Evolutionary conservation across 1,140 invertebrate species (phyloP).

Genomic region (Lutraria rhynchaena): DNA sequence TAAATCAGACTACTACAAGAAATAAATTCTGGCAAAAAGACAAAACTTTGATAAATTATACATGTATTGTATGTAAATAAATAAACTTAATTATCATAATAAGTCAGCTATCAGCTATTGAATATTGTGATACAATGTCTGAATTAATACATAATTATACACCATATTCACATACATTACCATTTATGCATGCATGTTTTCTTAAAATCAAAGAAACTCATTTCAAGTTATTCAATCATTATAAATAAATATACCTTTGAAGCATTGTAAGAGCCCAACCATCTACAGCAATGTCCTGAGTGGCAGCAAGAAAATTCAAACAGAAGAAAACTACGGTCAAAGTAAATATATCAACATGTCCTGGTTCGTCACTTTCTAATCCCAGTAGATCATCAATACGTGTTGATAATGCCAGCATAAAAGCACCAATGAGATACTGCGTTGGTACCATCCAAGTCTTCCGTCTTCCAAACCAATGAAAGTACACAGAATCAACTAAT

Average conservation of each 20-base stretch:
- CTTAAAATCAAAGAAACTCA: neutral
- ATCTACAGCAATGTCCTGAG: conserved; percentile 99
- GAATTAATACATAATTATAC: too few relatives aligned
- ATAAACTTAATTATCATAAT: too few relatives aligned
- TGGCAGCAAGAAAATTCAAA: conserved; percentile 98
- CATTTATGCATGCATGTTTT: neutral
- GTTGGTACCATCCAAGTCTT: conserved; percentile 99
- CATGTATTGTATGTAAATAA: too few relatives aligned
- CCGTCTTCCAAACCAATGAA: conserved; percentile 91
- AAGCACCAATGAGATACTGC: conserved; percentile 87
- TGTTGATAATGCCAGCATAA: conserved; percentile 77
- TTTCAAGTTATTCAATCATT: too few relatives aligned
- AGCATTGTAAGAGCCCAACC: conserved; percentile 99
- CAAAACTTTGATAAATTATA: too few relatives aligned
- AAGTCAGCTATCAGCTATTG: too few relatives aligned
- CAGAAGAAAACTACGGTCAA: conserved; percentile 94
- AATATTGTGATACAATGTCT: too few relatives aligned
- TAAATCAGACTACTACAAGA: too few relatives aligned
- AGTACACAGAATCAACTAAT: conserved; percentile 96
- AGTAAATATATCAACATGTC: conserved; percentile 89
- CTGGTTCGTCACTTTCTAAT: conserved; percentile 56
- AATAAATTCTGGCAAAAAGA: too few relatives aligned
- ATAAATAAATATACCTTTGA: conserved; percentile 87
- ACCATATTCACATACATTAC: too few relatives aligned
- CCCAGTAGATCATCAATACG: conserved; percentile 71